Conservation (phyloP, 1,140 invertebrate species). For the Drosophila tropicalis region DNA sequence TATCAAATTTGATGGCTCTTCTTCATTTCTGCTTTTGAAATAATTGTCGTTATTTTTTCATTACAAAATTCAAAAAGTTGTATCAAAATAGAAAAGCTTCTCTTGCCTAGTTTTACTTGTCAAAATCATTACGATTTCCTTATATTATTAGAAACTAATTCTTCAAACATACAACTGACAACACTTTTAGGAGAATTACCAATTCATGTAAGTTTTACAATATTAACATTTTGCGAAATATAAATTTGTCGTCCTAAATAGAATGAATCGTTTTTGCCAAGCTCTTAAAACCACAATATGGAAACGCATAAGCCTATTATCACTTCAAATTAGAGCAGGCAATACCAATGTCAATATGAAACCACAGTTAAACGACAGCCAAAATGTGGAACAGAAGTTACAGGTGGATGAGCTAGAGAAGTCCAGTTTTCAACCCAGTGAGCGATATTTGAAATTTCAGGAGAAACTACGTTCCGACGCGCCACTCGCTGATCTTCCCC, state of each 20-base stretch:
- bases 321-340: too few species aligned
- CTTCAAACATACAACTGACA: background rate
- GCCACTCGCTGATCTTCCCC: constrained; percentile 18
- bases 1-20: too few species aligned
- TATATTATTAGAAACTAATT: too few species aligned
- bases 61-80: too few species aligned
- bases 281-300: background rate
- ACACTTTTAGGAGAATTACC: background rate
- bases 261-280: constrained; percentile 1
- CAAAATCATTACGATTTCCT: background rate
- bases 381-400: too few species aligned
- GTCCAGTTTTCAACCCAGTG: constrained; percentile 24
- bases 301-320: background rate
- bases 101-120: background rate
- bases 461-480: constrained; percentile 53
- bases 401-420: background rate
- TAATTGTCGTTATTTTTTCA: too few species aligned
- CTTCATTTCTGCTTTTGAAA: too few species aligned
- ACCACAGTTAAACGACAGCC: background rate
- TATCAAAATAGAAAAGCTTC: too few species aligned
- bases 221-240: background rate
- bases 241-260: background rate
- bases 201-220: background rate
- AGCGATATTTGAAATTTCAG: constrained; percentile 59
- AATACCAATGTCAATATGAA: background rate